Percentiles rank a stretch among this genome's conserved stretches.
Evolutionary conservation across 23 tunicate genomes (phyloP).

Genomic region (Halocynthia roretzi): DNA sequence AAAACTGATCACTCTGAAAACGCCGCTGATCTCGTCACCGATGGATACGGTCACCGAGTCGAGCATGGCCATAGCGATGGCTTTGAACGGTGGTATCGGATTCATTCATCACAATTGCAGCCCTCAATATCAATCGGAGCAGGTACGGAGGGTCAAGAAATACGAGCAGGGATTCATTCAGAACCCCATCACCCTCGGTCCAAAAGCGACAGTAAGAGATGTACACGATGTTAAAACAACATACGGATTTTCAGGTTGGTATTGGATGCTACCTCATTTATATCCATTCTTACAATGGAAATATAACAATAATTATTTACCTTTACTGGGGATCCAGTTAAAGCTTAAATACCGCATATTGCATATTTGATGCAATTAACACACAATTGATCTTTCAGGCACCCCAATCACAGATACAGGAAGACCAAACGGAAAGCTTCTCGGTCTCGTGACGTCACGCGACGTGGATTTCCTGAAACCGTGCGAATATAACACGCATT

Average conservation of each 20-base stretch:
- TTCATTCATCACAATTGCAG: slow-evolving; percentile 90
- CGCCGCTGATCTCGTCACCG: slow-evolving; percentile 88
- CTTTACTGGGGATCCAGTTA: too few species aligned
- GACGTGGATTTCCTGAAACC: slow-evolving; percentile 84
- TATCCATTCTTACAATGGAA: too few species aligned
- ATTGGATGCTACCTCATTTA: too few species aligned
- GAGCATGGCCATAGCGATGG: slow-evolving; percentile 96
- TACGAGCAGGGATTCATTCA: slow-evolving; percentile 97
- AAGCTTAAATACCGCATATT: too few species aligned
- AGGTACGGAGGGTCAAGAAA: slow-evolving; percentile 91
- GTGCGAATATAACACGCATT: slow-evolving; percentile 13
- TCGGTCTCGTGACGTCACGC: slow-evolving; percentile 91
- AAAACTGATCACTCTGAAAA: slow-evolving; percentile 75
- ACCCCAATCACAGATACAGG: slow-evolving; percentile 91
- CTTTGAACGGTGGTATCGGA: slow-evolving; percentile 94
- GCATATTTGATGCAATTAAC: too few species aligned
- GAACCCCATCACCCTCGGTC: slow-evolving; percentile 87
- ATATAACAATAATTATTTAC: too few species aligned
- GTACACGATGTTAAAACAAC: slow-evolving; percentile 49
- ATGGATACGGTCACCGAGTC: slow-evolving; percentile 99
- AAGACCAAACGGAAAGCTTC: slow-evolving; percentile 46
- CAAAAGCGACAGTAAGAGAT: slow-evolving; percentile 74
- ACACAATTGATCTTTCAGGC: slow-evolving; percentile 7
- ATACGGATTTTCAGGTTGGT: slow-evolving; percentile 61
- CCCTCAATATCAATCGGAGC: slow-evolving; percentile 82